Conservation (phyloP, 2,113 vertebrate species). For the Apaloderma vittatum region DNA sequence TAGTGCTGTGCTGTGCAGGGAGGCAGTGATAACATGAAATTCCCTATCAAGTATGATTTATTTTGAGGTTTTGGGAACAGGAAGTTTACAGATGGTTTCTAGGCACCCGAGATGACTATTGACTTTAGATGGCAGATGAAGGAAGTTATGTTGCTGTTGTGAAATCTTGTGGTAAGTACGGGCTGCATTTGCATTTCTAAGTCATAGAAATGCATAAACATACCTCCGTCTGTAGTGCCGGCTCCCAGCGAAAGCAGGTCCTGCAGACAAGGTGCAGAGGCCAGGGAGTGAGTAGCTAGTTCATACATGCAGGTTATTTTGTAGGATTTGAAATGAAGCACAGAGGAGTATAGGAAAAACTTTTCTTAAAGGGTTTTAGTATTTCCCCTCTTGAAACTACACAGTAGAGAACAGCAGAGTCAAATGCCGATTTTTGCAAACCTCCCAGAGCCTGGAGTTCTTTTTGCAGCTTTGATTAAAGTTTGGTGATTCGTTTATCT, state of each 20-base stretch:
- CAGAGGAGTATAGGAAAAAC: background rate
- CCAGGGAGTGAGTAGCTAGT: background rate
- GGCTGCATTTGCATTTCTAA: slow-evolving; percentile 16
- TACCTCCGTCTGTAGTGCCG: background rate
- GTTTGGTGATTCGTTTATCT: slow-evolving; percentile 17
- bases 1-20: background rate
- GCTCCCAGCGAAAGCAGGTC: background rate
- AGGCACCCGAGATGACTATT: background rate
- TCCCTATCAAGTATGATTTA: background rate
- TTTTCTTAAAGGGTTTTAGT: background rate
- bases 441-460: background rate
- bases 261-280: background rate
- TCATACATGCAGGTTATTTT: background rate
- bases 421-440: background rate
- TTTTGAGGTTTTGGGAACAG: background rate
- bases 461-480: background rate
- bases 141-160: slow-evolving; percentile 16
- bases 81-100: slow-evolving; percentile 5
- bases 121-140: background rate
- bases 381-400: background rate
- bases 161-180: slow-evolving; percentile 7
- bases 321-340: background rate
- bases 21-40: background rate
- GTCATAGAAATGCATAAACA: background rate
- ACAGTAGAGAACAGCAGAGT: background rate